Conservation (phyloP, 1,140 invertebrate species). For the Argopecten irradians region DNA sequence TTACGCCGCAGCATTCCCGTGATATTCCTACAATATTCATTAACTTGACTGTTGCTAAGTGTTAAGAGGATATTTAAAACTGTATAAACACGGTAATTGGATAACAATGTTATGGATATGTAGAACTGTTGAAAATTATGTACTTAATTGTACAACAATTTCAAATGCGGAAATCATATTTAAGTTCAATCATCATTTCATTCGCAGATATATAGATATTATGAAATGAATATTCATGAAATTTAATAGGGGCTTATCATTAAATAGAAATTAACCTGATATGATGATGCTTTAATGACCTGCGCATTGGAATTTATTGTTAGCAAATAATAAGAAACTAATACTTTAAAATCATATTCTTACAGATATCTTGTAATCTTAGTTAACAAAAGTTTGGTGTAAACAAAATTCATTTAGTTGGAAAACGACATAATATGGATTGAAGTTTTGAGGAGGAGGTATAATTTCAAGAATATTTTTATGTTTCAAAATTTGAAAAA, state of each 20-base stretch:
- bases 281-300: not conserved
- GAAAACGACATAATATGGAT: not conserved
- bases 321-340: not conserved
- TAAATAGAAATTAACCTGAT: not conserved
- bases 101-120: not conserved
- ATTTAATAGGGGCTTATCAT: not conserved
- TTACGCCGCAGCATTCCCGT: not conserved
- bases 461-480: no score
- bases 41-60: not conserved
- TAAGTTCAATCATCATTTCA: not conserved
- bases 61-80: not conserved
- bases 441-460: not conserved
- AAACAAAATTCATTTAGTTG: no score
- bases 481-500: no score
- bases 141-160: slow-evolving; percentile 17
- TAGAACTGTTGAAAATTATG: not conserved
- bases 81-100: not conserved
- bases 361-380: not conserved
- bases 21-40: not conserved
- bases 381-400: no score
- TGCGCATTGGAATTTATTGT: not conserved
- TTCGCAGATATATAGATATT: not conserved
- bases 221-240: not conserved
- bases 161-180: not conserved
- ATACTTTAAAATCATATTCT: not conserved